These are phyloP conservation scores for Amaurobius ferox DNA, from an alignment of 2,888 invertebrate species.

Conservation along the genomic window DNA sequence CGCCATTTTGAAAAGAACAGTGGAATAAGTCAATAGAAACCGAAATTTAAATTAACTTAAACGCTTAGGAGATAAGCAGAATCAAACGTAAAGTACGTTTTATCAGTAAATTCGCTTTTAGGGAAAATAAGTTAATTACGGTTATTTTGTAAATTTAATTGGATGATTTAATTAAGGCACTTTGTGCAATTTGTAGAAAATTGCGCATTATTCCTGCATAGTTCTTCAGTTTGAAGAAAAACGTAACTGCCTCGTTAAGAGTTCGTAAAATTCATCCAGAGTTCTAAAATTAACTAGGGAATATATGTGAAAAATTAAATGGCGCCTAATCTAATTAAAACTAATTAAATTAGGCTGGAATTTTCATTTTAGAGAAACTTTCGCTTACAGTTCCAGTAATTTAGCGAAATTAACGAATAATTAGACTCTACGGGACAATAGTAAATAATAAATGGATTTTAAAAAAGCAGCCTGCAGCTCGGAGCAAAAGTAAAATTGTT, in stretches of 20 bases:
- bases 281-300: constrained; percentile 4
- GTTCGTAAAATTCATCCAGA: neutral
- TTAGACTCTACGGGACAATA: neutral
- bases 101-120: constrained; percentile 16
- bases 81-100: constrained; percentile 11
- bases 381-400: neutral
- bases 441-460: neutral
- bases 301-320: constrained; percentile 15
- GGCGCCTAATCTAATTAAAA: constrained; percentile 4
- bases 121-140: constrained; percentile 8
- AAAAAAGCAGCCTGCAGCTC: neutral
- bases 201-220: neutral
- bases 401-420: neutral
- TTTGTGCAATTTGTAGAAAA: constrained; percentile 14
- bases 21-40: neutral
- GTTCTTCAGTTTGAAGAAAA: constrained; percentile 9
- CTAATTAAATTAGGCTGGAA: constrained; percentile 3
- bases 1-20: neutral
- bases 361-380: constrained; percentile 16
- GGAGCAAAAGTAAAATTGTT: no score
- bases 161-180: constrained; percentile 9
- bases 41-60: constrained; percentile 12
- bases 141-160: constrained; percentile 18
- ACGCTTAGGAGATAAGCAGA: neutral
- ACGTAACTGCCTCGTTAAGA: constrained; percentile 7